phyloP scores from a whole-genome alignment of 2,888 invertebrate genomes.

The Amphiduros pacificus region DNA sequence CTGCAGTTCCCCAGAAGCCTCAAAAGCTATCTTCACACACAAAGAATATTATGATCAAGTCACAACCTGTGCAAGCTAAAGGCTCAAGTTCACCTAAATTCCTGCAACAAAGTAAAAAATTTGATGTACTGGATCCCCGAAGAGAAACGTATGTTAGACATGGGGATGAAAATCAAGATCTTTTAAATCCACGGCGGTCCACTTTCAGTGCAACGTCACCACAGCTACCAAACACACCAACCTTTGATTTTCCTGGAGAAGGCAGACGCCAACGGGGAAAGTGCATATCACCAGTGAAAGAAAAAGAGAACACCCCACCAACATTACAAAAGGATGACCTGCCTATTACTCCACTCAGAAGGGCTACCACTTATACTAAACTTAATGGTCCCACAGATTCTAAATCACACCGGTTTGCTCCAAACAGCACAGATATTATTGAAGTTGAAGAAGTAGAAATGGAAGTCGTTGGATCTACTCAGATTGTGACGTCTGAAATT shows the following conservation, averaged over 20 bases:
- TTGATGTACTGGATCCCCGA: no score
- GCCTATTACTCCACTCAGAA: not conserved
- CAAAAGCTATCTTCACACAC: no score
- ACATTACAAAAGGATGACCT: no score
- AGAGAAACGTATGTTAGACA: no score
- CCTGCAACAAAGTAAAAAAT: no score
- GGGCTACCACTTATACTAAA: slow-evolving; percentile 12
- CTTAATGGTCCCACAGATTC: slow-evolving; percentile 2
- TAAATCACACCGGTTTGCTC: not conserved
- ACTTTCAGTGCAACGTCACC: slow-evolving; percentile 21
- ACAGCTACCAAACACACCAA: slow-evolving; percentile 16
- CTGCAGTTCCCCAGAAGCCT: no score
- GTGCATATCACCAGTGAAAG: no score
- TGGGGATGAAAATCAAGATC: no score
- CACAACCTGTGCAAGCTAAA: no score
- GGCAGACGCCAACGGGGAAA: no score
- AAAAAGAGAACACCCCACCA: not conserved
- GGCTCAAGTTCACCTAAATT: no score
- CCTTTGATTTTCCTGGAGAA: not conserved
- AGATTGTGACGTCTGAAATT: not conserved
- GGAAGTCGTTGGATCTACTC: not conserved
- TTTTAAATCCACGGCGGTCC: not conserved
- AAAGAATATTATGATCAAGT: no score
- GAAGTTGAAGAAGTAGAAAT: not conserved
- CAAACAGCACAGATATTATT: not conserved